These are phyloP conservation scores for Chlorops oryzae DNA, from an alignment of 1,140 invertebrate genomes.

Conservation along the genomic window DNA sequence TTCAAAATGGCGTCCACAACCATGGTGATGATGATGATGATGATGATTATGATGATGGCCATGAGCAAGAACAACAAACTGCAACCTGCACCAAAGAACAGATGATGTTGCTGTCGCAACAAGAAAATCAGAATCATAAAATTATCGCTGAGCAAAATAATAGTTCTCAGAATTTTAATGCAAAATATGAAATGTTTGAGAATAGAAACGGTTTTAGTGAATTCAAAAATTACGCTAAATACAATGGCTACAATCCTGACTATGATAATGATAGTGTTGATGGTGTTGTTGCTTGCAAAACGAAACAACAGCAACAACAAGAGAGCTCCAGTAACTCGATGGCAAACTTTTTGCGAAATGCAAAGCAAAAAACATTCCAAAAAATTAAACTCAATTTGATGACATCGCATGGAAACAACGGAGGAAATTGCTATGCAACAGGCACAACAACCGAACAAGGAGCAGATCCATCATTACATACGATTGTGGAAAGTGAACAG, in stretches of 20 bases:
- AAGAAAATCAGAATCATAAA: constrained; percentile 18
- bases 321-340: constrained; percentile 20
- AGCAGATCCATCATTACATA: constrained; percentile 23
- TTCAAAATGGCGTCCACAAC: too few species aligned
- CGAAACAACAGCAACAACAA: not conserved
- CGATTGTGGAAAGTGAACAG: constrained; percentile 40
- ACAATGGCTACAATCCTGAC: constrained; percentile 8
- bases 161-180: too few species aligned
- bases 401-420: constrained; percentile 27
- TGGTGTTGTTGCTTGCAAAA: constrained; percentile 6
- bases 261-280: constrained; percentile 10
- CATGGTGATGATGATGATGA: not conserved
- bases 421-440: constrained; percentile 19
- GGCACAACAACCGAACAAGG: constrained; percentile 8
- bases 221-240: too few species aligned
- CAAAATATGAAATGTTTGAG: too few species aligned
- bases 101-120: constrained; percentile 40
- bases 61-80: constrained; percentile 36
- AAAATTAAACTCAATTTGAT: constrained; percentile 42
- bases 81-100: constrained; percentile 46
- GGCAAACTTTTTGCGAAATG: constrained; percentile 34
- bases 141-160: too few species aligned
- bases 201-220: too few species aligned
- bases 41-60: constrained; percentile 10
- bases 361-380: constrained; percentile 42